These are phyloP conservation scores for Hyperoplus lanceolatus DNA, from an alignment of 2,797 vertebrate species.

Conservation along the genomic window DNA sequence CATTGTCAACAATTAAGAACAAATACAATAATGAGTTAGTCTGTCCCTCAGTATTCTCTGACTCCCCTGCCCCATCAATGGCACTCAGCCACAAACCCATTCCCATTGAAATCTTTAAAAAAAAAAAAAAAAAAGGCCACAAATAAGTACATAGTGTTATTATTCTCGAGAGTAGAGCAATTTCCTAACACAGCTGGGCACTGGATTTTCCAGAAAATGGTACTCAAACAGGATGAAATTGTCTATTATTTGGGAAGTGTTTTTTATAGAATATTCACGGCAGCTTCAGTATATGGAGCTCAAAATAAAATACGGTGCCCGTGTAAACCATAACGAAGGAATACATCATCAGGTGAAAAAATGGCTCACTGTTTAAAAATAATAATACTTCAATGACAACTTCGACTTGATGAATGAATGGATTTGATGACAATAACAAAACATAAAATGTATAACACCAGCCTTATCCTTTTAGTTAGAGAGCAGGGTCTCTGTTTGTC, in stretches of 20 bases:
- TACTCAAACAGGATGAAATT: not conserved
- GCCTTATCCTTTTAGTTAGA: constrained; percentile 2
- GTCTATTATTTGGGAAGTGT: not conserved
- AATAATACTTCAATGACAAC: no score
- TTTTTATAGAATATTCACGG: not conserved
- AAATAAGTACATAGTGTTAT: not conserved
- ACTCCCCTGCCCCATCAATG: not conserved
- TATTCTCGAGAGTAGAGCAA: not conserved
- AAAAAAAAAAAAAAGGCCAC: not conserved
- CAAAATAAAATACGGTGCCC: not conserved
- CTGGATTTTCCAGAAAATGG: not conserved
- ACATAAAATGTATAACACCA: constrained; percentile 1
- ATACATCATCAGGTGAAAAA: not conserved
- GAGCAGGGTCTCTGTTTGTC: constrained; percentile 26
- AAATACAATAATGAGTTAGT: constrained; percentile 10
- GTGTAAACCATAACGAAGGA: not conserved
- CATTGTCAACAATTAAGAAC: constrained; percentile 8
- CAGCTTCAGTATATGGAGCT: not conserved
- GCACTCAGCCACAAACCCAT: not conserved
- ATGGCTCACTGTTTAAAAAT: no score
- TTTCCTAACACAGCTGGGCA: not conserved
- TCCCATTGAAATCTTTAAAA: not conserved
- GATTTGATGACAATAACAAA: constrained; percentile 1
- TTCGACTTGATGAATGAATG: no score
- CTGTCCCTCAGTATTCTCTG: not conserved